Evolutionary conservation across 2,113 vertebrate genomes (phyloP).

Genomic region (Aspiorhynchus laticeps): DNA sequence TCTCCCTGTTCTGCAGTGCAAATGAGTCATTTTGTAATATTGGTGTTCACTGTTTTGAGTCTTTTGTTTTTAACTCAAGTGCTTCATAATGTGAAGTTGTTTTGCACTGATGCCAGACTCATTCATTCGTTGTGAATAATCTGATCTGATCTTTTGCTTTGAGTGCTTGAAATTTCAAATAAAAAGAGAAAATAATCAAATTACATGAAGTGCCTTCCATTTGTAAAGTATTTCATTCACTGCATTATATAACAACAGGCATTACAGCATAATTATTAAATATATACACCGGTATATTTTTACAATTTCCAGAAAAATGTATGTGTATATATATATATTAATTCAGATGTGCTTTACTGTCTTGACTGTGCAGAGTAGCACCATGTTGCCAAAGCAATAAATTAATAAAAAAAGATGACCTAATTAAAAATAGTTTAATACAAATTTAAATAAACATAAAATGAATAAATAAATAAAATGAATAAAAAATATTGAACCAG

Average conservation of each 20-base stretch:
- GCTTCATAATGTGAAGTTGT: not conserved
- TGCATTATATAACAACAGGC: not conserved
- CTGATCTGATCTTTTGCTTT: not conserved
- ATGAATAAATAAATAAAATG: no score
- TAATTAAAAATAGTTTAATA: no score
- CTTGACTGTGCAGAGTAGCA: no score
- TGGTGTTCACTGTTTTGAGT: not conserved
- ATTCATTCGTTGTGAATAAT: not conserved
- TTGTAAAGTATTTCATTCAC: not conserved
- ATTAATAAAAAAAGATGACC: no score
- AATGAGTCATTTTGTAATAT: not conserved
- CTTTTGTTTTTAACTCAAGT: not conserved
- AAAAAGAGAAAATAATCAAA: not conserved
- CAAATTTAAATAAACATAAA: no score
- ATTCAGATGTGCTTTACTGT: no score
- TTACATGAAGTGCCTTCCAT: not conserved
- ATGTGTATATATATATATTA: no score
- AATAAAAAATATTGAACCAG: no score
- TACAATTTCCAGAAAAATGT: not conserved
- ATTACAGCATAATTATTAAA: not conserved
- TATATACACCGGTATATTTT: not conserved
- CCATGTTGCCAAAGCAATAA: no score
- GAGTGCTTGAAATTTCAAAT: not conserved
- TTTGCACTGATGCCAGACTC: not conserved
- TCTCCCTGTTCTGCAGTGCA: not conserved